Evolutionary conservation across 2,797 vertebrate species (phyloP).

Genomic region (Acomys russatus): DNA sequence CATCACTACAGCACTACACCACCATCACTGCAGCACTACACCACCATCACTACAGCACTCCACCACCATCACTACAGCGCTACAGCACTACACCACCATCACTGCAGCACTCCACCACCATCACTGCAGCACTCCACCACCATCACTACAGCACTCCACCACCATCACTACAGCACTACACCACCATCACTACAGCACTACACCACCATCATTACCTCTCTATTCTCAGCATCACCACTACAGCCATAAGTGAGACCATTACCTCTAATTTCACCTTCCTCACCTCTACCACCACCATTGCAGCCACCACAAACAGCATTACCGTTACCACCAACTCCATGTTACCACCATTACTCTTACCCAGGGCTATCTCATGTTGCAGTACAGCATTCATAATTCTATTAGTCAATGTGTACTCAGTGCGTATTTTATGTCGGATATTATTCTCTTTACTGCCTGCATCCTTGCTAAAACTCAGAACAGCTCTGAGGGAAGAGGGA

Average conservation of each 20-base stretch:
- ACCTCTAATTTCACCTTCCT: background rate
- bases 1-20: no score
- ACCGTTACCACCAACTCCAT: background rate
- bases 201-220: background rate
- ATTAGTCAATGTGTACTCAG: background rate
- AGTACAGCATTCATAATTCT: background rate
- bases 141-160: no score
- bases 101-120: no score
- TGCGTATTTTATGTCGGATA: background rate
- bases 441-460: background rate
- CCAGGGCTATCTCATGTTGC: background rate
- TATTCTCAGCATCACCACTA: background rate
- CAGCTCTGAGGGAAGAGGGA: background rate
- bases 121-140: no score
- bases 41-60: no score
- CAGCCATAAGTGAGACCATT: background rate
- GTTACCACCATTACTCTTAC: no score
- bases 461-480: slow-evolving; percentile 13
- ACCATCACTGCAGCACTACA: no score
- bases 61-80: no score
- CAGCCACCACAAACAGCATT: background rate
- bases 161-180: no score
- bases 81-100: no score
- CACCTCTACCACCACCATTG: background rate
- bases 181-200: no score